Evolutionary conservation across 2,888 invertebrate species (phyloP).

Genomic region (Acanthococcus lagerstroemiae): DNA sequence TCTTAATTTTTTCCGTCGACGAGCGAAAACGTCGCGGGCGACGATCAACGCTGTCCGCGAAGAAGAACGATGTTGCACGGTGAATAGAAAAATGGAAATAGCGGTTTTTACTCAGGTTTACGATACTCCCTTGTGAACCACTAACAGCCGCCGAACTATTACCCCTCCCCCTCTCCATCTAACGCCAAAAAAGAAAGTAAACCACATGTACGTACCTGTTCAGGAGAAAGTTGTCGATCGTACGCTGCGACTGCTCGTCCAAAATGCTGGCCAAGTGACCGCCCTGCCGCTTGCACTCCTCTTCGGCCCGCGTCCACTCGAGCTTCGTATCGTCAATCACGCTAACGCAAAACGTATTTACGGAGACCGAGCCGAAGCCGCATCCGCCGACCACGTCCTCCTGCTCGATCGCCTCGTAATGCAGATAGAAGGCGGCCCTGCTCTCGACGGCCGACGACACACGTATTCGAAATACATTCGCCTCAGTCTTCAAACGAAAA

Average conservation of each 20-base stretch:
- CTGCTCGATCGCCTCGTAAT: conserved; percentile 47
- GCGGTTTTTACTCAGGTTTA: too few species aligned
- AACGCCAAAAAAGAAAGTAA: not conserved
- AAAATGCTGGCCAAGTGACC: conserved; percentile 60
- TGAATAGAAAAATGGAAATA: too few species aligned
- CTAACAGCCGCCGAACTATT: too few species aligned
- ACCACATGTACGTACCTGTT: conserved; percentile 48
- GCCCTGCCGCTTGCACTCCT: conserved; percentile 52
- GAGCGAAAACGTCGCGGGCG: too few species aligned
- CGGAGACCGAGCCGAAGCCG: conserved; percentile 60
- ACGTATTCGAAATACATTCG: conserved; percentile 8
- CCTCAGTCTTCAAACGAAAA: not conserved
- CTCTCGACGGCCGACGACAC: not conserved
- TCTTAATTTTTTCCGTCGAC: too few species aligned
- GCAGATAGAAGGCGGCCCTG: conserved; percentile 27
- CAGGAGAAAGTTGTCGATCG: conserved; percentile 53
- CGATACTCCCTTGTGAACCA: too few species aligned
- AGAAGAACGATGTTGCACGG: too few species aligned
- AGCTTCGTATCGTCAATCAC: conserved; percentile 50
- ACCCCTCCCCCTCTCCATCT: too few species aligned
- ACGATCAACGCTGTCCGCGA: too few species aligned
- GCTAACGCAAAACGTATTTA: conserved; percentile 56
- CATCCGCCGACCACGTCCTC: conserved; percentile 55
- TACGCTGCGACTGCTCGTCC: conserved; percentile 52
- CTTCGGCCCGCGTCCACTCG: conserved; percentile 58